Percentiles rank a stretch among this genome's conserved stretches.
Conservation (phyloP, 2,113 vertebrate species). For the Hylia prasina region DNA sequence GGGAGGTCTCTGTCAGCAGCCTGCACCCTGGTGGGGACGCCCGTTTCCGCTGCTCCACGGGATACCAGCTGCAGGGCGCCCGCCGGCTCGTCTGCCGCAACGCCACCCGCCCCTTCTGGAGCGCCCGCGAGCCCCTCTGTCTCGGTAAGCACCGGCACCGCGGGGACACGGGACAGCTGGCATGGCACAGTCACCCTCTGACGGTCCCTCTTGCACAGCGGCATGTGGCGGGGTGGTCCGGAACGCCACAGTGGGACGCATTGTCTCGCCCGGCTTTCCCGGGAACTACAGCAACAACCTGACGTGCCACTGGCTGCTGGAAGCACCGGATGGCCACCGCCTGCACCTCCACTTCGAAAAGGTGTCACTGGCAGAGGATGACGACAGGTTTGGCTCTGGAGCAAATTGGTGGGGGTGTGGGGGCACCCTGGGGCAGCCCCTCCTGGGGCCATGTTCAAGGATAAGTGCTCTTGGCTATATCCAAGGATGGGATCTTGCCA, state of each 20-base stretch:
- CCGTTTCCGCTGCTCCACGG: constrained; percentile 83
- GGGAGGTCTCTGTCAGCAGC: constrained; percentile 88
- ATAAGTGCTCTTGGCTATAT: background rate
- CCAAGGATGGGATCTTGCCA: background rate
- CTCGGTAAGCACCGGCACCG: constrained; percentile 60
- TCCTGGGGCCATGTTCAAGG: background rate
- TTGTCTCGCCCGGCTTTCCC: constrained; percentile 91
- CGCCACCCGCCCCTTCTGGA: constrained; percentile 91
- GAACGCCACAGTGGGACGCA: constrained; percentile 88
- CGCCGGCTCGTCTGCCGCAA: constrained; percentile 83
- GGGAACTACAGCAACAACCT: constrained; percentile 98
- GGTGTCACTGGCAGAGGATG: constrained; percentile 94
- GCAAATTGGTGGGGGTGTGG: too few relatives aligned
- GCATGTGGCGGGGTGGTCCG: constrained; percentile 88
- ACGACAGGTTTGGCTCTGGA: constrained; percentile 83
- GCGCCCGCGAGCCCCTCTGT: constrained; percentile 81
- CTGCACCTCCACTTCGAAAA: constrained; percentile 97
- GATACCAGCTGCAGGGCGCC: constrained; percentile 85
- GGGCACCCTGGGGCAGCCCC: background rate
- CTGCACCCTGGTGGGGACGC: constrained; percentile 87
- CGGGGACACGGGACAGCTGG: rapidly evolving
- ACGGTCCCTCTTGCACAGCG: constrained; percentile 63
- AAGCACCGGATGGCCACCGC: constrained; percentile 83
- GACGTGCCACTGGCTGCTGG: constrained; percentile 95
- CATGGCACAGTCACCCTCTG: rapidly evolving